Evolutionary conservation across 2,797 vertebrate genomes (phyloP).

Genomic region (Rhinella marina): DNA sequence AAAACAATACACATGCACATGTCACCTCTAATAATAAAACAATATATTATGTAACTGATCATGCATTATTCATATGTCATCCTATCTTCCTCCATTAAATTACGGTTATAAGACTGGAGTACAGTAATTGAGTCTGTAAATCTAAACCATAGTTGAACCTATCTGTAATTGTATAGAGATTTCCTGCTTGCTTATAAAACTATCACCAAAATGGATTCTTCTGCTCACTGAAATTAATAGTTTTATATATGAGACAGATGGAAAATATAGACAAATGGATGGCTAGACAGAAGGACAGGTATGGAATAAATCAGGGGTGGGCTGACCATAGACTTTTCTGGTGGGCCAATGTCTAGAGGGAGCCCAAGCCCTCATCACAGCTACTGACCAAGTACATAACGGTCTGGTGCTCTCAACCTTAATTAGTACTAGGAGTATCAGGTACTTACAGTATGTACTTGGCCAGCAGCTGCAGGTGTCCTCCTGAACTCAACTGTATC

Average conservation of each 20-base stretch:
- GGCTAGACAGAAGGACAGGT: too few relatives aligned
- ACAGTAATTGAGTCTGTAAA: slow-evolving; percentile 38
- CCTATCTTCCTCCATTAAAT: slow-evolving; percentile 19
- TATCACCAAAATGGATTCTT: slow-evolving; percentile 27
- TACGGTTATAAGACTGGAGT: not conserved
- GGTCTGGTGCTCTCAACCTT: too few relatives aligned
- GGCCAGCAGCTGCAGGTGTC: too few relatives aligned
- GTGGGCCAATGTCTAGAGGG: too few relatives aligned
- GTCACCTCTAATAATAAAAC: not conserved
- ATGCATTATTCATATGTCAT: slow-evolving; percentile 36
- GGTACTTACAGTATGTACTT: too few relatives aligned
- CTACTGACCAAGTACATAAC: too few relatives aligned
- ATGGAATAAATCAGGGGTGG: too few relatives aligned
- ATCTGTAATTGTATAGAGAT: slow-evolving; percentile 22
- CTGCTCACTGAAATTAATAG: not conserved
- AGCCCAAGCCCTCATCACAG: too few relatives aligned
- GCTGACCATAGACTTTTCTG: too few relatives aligned
- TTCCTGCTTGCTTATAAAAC: slow-evolving; percentile 3
- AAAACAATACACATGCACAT: not conserved
- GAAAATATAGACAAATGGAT: too few relatives aligned
- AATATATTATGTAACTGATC: not conserved
- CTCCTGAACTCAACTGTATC: too few relatives aligned
- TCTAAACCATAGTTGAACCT: not conserved
- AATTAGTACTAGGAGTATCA: too few relatives aligned
- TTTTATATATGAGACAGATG: not conserved